Conservation (phyloP, 2,113 vertebrate genomes). For the Leucopsar rothschildi region DNA sequence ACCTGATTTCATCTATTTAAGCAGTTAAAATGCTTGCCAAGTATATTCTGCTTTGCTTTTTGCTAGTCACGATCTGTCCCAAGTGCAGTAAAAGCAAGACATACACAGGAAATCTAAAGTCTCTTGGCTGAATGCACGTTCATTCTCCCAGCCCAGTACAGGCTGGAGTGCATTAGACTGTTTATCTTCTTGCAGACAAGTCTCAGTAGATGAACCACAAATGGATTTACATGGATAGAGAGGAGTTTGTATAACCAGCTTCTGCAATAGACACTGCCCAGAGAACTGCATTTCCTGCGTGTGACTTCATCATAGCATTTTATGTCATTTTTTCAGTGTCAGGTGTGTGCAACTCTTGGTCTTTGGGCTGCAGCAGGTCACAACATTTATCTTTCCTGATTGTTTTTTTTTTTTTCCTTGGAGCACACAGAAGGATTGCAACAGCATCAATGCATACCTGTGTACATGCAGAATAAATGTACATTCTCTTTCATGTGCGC, state of each 20-base stretch:
- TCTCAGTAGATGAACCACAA: neutral
- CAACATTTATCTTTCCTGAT: neutral
- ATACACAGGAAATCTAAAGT: neutral
- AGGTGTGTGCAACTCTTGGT: neutral
- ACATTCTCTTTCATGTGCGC: neutral
- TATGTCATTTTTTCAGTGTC: neutral
- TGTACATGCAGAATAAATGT: accelerated
- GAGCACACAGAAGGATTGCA: neutral
- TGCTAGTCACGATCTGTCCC: neutral
- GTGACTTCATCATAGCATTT: neutral
- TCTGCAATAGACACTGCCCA: neutral
- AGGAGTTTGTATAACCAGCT: neutral
- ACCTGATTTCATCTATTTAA: neutral
- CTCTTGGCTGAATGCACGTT: neutral
- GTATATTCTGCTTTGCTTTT: neutral
- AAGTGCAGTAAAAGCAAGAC: neutral
- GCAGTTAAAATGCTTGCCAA: neutral
- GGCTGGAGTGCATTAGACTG: neutral
- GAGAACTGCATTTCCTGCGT: neutral
- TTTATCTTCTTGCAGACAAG: neutral
- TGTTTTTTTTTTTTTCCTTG: neutral
- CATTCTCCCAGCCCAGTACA: neutral
- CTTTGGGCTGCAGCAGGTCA: neutral
- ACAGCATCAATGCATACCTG: neutral
- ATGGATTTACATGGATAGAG: neutral